These are phyloP conservation scores for Sebastes cheni DNA, from an alignment of 2,797 vertebrate species.

Conservation along the genomic window DNA sequence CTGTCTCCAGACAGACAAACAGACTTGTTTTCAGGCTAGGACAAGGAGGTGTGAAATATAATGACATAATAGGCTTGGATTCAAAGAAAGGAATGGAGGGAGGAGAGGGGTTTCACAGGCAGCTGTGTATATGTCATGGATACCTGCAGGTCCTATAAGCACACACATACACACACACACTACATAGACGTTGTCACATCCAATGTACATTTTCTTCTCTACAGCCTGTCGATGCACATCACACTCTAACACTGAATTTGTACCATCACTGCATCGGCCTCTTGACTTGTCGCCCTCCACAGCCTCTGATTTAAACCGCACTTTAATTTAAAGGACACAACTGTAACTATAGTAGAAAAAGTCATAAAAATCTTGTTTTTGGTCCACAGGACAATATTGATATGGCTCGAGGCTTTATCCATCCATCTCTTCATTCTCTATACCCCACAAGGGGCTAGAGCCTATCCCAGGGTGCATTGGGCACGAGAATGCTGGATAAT, in stretches of 20 bases:
- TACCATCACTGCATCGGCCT: background rate
- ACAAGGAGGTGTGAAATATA: constrained; percentile 24
- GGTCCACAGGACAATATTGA: background rate
- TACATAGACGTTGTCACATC: constrained; percentile 3
- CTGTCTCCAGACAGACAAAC: background rate
- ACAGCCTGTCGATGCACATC: constrained; percentile 39
- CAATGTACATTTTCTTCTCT: constrained; percentile 8
- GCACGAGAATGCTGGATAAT: background rate
- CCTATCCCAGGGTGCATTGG: background rate
- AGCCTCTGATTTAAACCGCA: background rate
- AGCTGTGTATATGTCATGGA: background rate
- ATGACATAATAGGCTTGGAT: constrained; percentile 12
- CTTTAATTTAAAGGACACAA: background rate
- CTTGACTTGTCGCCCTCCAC: background rate
- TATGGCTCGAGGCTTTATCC: background rate
- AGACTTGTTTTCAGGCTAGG: constrained; percentile 28
- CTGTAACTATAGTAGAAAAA: background rate
- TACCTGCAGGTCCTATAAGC: constrained; percentile 24
- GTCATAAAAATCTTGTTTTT: background rate
- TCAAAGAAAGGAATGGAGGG: constrained; percentile 2
- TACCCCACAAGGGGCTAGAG: background rate
- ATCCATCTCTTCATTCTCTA: background rate
- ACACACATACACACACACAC: background rate
- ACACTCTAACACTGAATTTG: background rate
- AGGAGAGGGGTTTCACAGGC: background rate